Percentiles rank a stretch among this genome's conserved stretches.
These are phyloP conservation scores for Chirona hameri DNA, from an alignment of 2,888 invertebrate genomes.

Conservation along the genomic window DNA sequence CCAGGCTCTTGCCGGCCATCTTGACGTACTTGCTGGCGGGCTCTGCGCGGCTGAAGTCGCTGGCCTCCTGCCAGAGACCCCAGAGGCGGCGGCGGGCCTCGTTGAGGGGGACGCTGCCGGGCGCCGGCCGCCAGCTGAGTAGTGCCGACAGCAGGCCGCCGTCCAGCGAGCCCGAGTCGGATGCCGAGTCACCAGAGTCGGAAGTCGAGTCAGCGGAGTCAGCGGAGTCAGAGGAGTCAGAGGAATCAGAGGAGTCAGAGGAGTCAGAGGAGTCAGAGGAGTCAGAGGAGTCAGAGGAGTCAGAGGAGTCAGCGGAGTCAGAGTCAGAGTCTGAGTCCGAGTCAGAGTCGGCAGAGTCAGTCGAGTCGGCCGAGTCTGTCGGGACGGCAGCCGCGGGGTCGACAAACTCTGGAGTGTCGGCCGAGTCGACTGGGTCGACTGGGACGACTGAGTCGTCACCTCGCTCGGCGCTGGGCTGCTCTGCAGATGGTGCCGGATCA, in stretches of 20 bases:
- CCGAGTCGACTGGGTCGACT: no score
- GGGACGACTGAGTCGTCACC: no score
- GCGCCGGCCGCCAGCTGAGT: neutral
- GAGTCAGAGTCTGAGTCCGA: neutral
- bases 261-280: no score
- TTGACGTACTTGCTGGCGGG: neutral
- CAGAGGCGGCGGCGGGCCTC: neutral
- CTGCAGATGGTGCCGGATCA: no score
- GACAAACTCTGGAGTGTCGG: no score
- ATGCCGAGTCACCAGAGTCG: neutral
- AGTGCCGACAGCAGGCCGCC: neutral
- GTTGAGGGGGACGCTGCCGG: neutral
- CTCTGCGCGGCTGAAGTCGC: neutral
- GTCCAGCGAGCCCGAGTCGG: neutral
- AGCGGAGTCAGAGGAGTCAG: no score
- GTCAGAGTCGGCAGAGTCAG: neutral
- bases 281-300: no score
- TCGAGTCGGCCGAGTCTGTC: neutral
- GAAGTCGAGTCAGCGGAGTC: neutral
- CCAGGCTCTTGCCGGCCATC: neutral
- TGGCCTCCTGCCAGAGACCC: neutral
- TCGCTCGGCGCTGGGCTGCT: no score
- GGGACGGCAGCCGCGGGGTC: neutral
- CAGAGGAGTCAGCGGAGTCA: neutral
- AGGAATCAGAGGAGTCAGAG: no score